Conservation (phyloP, 2,113 vertebrate genomes). For the Myanophis thanlyinensis region DNA sequence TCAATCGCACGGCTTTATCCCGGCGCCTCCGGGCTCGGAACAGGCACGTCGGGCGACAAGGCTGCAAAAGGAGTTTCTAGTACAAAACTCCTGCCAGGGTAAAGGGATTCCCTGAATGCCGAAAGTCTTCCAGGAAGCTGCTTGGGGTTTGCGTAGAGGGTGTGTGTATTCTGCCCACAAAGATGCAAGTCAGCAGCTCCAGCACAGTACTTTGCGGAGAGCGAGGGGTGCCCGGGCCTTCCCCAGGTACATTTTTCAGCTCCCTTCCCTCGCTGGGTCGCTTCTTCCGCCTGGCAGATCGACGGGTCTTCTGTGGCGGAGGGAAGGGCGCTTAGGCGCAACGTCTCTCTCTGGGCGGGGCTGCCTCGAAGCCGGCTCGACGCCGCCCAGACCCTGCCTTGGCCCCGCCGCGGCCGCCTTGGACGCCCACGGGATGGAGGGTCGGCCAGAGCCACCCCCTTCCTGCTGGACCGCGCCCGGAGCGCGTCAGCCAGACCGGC, state of each 20-base stretch:
- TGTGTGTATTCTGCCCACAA: too few species aligned
- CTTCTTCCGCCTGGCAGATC: neutral
- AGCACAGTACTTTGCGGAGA: neutral
- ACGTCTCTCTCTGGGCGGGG: neutral
- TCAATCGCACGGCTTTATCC: neutral
- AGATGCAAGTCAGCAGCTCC: neutral
- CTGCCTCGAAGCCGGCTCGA: neutral
- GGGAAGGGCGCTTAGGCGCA: neutral
- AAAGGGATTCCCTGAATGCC: neutral
- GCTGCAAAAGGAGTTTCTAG: too few species aligned
- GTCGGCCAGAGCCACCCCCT: slow-evolving; percentile 10
- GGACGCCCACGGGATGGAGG: slow-evolving; percentile 9
- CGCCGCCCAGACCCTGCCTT: neutral
- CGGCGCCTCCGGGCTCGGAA: neutral
- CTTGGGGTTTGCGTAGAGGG: too few species aligned
- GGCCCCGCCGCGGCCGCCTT: neutral
- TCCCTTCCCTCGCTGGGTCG: neutral
- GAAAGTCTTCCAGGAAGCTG: neutral
- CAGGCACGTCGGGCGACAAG: too few species aligned
- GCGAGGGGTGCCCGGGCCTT: neutral
- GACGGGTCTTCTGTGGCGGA: neutral
- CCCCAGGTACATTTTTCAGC: neutral
- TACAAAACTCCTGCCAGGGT: neutral
- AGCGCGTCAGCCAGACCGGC: neutral
- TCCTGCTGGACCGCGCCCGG: neutral